Evolutionary conservation across 2,113 vertebrate genomes (phyloP).

Genomic region (Ctenomys sociabilis): DNA sequence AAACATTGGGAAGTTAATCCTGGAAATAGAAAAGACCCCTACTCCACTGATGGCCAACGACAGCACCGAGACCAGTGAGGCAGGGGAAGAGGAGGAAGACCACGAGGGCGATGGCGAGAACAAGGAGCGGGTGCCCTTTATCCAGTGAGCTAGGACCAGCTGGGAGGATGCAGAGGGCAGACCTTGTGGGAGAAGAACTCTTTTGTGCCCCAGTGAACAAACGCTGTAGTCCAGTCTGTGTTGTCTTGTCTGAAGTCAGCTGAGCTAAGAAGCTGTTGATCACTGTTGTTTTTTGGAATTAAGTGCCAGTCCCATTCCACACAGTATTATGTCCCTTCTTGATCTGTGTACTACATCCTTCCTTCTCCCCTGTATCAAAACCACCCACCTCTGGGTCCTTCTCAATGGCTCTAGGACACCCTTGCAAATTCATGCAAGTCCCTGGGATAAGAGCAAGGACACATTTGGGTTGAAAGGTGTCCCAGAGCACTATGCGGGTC

Average conservation of each 20-base stretch:
- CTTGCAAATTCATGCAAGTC: constrained; percentile 3
- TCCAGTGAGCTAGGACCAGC: constrained; percentile 88
- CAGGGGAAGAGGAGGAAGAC: constrained; percentile 98
- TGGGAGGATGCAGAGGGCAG: background rate
- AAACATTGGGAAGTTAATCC: constrained; percentile 98
- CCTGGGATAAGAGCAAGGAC: background rate
- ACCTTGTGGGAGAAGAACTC: constrained; percentile 80
- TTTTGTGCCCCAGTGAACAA: constrained; percentile 89
- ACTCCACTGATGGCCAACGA: constrained; percentile 99
- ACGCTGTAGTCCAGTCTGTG: constrained; percentile 91
- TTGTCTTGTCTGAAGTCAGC: constrained; percentile 91
- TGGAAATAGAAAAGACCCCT: constrained; percentile 97
- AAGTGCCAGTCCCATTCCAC: constrained; percentile 90
- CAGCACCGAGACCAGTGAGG: constrained; percentile 99
- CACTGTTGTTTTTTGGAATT: constrained; percentile 88
- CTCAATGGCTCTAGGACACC: constrained; percentile 65
- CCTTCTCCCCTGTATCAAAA: constrained; percentile 55
- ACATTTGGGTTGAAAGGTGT: background rate
- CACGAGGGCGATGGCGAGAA: constrained; percentile 96
- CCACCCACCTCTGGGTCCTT: constrained; percentile 44
- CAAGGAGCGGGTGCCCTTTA: constrained; percentile 99
- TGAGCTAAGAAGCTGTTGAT: constrained; percentile 89
- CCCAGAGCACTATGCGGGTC: background rate
- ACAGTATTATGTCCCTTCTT: constrained; percentile 84
- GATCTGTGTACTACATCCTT: constrained; percentile 29